These are phyloP conservation scores for Cantharis flavilabris DNA, from an alignment of 2,888 invertebrate species.

Conservation along the genomic window DNA sequence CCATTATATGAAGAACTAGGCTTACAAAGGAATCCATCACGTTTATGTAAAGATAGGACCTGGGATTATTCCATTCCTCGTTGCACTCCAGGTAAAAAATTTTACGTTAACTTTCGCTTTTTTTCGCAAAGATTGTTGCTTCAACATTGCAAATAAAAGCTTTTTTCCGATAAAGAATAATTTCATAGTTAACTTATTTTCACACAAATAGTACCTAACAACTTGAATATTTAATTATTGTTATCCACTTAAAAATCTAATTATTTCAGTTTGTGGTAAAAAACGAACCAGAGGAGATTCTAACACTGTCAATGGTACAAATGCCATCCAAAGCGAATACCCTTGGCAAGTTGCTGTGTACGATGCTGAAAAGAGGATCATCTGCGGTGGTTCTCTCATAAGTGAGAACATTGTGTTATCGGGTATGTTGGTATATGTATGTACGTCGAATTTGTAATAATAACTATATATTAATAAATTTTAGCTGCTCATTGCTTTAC, in stretches of 20 bases:
- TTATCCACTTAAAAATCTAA: background rate
- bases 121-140: too few species aligned
- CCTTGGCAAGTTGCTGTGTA: conserved; percentile 49
- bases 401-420: conserved; percentile 41
- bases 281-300: conserved; percentile 37
- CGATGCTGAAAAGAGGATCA: conserved; percentile 22
- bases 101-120: too few species aligned
- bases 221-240: too few species aligned
- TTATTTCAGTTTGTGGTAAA: conserved; percentile 47
- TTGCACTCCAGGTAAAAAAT: too few species aligned
- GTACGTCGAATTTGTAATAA: background rate
- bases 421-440: conserved; percentile 32
- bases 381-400: conserved; percentile 47
- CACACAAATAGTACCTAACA: too few species aligned
- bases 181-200: too few species aligned
- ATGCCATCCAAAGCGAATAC: conserved; percentile 1
- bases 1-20: too few species aligned
- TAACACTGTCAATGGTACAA: conserved; percentile 1
- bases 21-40: too few species aligned
- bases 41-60: too few species aligned
- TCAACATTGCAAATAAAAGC: too few species aligned
- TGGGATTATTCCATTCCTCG: too few species aligned
- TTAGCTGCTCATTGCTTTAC: conserved; percentile 49
- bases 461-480: background rate
- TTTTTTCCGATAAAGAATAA: too few species aligned